Percentiles rank a stretch among this genome's conserved stretches.
Evolutionary conservation across 2,113 vertebrate genomes (phyloP).

Genomic region (Promerops cafer): DNA sequence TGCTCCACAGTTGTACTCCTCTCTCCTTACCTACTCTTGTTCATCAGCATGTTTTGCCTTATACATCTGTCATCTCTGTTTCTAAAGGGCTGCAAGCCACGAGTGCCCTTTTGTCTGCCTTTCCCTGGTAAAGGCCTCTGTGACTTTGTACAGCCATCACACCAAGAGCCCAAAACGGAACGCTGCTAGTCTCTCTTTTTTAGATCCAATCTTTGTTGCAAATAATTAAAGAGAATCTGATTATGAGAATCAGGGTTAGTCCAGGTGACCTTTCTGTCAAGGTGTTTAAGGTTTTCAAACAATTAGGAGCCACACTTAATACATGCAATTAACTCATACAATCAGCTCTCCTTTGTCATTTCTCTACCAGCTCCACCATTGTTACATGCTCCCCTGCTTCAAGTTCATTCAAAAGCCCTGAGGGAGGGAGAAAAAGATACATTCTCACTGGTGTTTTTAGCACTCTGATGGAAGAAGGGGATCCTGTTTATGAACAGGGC

Average conservation of each 20-base stretch:
- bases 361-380: neutral
- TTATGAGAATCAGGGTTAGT: neutral
- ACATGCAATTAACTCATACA: neutral
- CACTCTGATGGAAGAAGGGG: neutral
- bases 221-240: neutral
- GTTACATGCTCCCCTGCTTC: neutral
- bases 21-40: neutral
- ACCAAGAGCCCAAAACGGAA: neutral
- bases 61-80: neutral
- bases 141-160: neutral
- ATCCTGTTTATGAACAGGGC: neutral
- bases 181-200: neutral
- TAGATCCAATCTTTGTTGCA: neutral
- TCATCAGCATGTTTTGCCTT: neutral
- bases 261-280: neutral
- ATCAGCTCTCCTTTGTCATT: neutral
- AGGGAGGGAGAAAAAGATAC: neutral
- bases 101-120: neutral
- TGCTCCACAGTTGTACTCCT: neutral
- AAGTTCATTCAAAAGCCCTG: neutral
- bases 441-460: neutral
- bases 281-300: neutral
- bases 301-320: neutral
- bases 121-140: neutral
- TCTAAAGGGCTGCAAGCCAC: neutral